Evolutionary conservation across 2,888 invertebrate species (phyloP).

Genomic region (Spodoptera littoralis): DNA sequence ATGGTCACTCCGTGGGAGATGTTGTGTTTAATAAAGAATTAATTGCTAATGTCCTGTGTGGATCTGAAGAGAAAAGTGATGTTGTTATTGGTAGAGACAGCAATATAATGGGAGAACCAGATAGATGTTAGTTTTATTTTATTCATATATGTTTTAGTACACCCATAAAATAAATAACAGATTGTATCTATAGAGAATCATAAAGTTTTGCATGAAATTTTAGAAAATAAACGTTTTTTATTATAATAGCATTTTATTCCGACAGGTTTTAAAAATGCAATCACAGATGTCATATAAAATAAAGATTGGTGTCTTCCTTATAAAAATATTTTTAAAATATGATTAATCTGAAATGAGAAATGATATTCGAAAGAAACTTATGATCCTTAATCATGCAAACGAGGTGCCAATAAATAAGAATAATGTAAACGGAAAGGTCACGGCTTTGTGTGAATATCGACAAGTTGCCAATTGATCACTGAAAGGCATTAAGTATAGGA

Average conservation of each 20-base stretch:
- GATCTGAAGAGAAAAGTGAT: too few relatives aligned
- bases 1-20: slow-evolving; percentile 11
- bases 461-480: slow-evolving; percentile 30
- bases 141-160: too few relatives aligned
- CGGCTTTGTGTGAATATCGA: slow-evolving; percentile 29
- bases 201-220: too few relatives aligned
- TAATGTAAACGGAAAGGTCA: slow-evolving; percentile 33
- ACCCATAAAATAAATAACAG: too few relatives aligned
- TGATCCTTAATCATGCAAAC: slow-evolving; percentile 33
- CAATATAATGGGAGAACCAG: not conserved
- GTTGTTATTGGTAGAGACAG: not conserved
- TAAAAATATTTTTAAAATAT: slow-evolving; percentile 6
- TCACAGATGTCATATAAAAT: not conserved
- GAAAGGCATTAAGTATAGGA: slow-evolving; percentile 19
- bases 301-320: not conserved
- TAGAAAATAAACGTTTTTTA: too few relatives aligned
- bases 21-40: not conserved
- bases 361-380: slow-evolving; percentile 21
- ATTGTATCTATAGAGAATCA: too few relatives aligned
- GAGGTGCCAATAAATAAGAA: slow-evolving; percentile 33
- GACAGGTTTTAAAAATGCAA: not conserved
- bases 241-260: too few relatives aligned
- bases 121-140: too few relatives aligned
- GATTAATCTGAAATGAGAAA: slow-evolving; percentile 31
- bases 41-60: too few relatives aligned